Evolutionary conservation across 2,797 vertebrate genomes (phyloP).

Genomic region (Sorex maritimensis): DNA sequence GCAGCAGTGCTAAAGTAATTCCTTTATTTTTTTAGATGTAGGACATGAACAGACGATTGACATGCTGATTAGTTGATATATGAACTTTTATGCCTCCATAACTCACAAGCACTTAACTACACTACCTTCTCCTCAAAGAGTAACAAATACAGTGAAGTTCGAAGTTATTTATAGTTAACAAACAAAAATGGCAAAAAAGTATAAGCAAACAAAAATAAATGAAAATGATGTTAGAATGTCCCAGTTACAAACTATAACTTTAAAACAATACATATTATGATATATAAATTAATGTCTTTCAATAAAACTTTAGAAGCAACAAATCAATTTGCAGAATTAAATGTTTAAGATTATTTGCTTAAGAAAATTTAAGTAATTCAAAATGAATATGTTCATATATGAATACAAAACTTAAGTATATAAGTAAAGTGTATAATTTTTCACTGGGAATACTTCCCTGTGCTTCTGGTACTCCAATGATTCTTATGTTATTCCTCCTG

Average conservation of each 20-base stretch:
- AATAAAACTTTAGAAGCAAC: not conserved
- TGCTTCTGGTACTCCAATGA: too few relatives aligned
- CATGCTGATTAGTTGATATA: slow-evolving; percentile 50
- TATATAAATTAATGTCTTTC: not conserved
- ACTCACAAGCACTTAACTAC: not conserved
- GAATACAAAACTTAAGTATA: too few relatives aligned
- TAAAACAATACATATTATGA: not conserved
- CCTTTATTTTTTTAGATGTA: slow-evolving; percentile 71
- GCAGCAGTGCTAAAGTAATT: not conserved
- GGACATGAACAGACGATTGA: slow-evolving; percentile 38
- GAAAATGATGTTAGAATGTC: too few relatives aligned
- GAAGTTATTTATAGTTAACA: too few relatives aligned
- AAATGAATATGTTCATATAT: not conserved
- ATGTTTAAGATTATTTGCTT: not conserved
- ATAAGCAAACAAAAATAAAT: too few relatives aligned
- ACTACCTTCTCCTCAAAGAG: slow-evolving; percentile 21
- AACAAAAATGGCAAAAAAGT: too few relatives aligned
- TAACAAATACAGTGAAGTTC: not conserved
- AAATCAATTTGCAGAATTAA: slow-evolving; percentile 10
- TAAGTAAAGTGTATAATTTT: too few relatives aligned
- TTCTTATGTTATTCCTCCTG: too few relatives aligned
- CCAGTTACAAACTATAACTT: not conserved
- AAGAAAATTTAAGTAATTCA: slow-evolving; percentile 10
- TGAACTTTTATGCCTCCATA: not conserved
- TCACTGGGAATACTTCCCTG: too few relatives aligned